These are phyloP conservation scores for Chelon labrosus DNA, from an alignment of 2,797 vertebrate species.

Conservation along the genomic window DNA sequence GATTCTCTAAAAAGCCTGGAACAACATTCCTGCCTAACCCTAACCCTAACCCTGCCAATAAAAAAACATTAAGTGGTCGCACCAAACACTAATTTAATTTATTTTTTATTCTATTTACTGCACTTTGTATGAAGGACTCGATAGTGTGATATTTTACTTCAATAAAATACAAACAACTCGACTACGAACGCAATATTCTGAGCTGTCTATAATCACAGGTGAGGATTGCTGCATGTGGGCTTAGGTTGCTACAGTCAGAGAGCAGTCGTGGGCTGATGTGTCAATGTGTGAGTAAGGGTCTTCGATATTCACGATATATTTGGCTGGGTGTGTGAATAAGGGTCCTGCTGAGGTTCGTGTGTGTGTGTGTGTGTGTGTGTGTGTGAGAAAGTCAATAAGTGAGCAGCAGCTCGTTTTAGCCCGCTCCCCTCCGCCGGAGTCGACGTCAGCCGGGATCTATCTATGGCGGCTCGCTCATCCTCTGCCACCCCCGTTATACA, in stretches of 20 bases:
- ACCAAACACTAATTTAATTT: too few species aligned
- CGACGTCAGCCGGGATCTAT: constrained; percentile 70
- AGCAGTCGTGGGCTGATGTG: constrained; percentile 45
- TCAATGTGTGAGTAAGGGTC: constrained; percentile 30
- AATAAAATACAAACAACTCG: too few species aligned
- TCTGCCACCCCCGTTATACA: constrained; percentile 65
- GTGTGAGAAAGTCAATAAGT: constrained; percentile 58
- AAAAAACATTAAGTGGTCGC: too few species aligned
- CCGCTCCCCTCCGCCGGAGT: constrained; percentile 56
- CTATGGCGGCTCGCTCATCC: constrained; percentile 69
- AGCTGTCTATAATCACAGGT: not conserved
- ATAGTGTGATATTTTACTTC: too few species aligned
- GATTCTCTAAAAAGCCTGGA: too few species aligned
- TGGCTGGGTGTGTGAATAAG: constrained; percentile 43
- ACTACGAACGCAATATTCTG: too few species aligned
- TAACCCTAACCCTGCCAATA: too few species aligned
- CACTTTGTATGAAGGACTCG: too few species aligned
- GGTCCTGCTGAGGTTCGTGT: constrained; percentile 38
- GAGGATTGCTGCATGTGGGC: not conserved
- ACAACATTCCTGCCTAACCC: too few species aligned
- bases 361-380: constrained; percentile 25
- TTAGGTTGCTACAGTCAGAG: not conserved
- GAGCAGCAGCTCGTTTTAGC: constrained; percentile 63
- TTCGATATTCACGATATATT: constrained; percentile 50
- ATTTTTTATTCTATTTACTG: too few species aligned